These are phyloP conservation scores for Rhogogaster chlorosoma DNA, from an alignment of 2,888 invertebrate genomes.

Conservation along the genomic window DNA sequence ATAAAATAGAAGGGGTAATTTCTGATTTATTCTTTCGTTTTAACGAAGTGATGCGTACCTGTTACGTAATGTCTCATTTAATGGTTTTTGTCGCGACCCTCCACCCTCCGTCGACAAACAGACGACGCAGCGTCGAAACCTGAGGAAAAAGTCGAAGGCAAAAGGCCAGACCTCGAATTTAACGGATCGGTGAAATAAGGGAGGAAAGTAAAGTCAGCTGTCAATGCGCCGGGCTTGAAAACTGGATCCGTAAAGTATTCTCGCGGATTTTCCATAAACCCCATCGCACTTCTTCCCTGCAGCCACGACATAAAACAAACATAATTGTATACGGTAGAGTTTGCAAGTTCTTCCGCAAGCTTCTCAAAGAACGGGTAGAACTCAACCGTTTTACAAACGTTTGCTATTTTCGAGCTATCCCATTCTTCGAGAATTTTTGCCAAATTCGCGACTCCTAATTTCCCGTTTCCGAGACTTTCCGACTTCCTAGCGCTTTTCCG, in stretches of 20 bases:
- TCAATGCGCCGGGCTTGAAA: not conserved
- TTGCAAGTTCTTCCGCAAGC: not conserved
- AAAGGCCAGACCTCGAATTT: conserved; percentile 21
- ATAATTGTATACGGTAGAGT: not conserved
- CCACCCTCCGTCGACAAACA: not conserved
- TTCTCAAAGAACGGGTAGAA: not conserved
- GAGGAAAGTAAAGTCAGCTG: not conserved
- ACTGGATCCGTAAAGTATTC: not conserved
- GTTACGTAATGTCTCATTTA: not conserved
- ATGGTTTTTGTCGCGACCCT: not conserved
- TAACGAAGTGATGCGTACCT: not conserved
- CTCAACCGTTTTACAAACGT: not conserved
- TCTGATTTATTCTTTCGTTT: not conserved
- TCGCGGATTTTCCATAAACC: not conserved
- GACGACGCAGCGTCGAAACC: not conserved
- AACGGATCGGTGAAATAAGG: conserved; percentile 21
- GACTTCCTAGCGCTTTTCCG: not conserved
- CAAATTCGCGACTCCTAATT: not conserved
- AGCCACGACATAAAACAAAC: not conserved
- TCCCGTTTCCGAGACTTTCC: not conserved
- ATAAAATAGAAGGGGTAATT: not conserved
- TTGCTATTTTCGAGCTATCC: not conserved
- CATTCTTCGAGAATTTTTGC: not conserved
- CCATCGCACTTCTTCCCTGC: not conserved
- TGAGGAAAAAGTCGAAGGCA: not conserved